phyloP scores from a whole-genome alignment of 35 echinoderm and acorn worm genomes.

The Amphiura filiformis region DNA sequence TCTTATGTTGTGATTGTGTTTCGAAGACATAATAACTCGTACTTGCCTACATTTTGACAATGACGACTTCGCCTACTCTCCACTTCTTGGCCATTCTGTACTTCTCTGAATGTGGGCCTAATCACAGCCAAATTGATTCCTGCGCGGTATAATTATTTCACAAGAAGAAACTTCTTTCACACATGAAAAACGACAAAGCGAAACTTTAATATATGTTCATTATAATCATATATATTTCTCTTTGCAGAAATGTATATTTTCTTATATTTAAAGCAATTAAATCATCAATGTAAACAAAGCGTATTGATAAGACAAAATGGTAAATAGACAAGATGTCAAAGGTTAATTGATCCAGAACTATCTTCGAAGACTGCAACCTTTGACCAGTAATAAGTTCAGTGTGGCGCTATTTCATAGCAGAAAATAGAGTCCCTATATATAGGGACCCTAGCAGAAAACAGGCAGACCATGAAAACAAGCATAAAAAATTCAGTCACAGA shows the following conservation, averaged over 20 bases:
- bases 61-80: not conserved
- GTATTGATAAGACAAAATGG: not conserved
- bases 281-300: not conserved
- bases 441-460: too few relatives aligned
- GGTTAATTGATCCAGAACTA: not conserved
- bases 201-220: too few relatives aligned
- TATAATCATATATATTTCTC: too few relatives aligned
- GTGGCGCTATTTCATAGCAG: constrained; percentile 13
- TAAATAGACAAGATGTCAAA: not conserved
- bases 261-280: too few relatives aligned
- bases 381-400: not conserved
- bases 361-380: not conserved
- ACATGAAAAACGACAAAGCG: too few relatives aligned
- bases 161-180: not conserved
- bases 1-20: too few relatives aligned
- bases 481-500: too few relatives aligned
- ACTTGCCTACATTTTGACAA: too few relatives aligned
- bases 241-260: too few relatives aligned
- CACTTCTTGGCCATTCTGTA: not conserved
- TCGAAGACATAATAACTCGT: too few relatives aligned
- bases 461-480: too few relatives aligned
- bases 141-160: not conserved
- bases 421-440: too few relatives aligned
- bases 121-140: not conserved
- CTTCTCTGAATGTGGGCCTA: not conserved